Base-by-base conservation (phyloP, 2,797 vertebrate species). In the Eidolon dupreanum region DNA sequence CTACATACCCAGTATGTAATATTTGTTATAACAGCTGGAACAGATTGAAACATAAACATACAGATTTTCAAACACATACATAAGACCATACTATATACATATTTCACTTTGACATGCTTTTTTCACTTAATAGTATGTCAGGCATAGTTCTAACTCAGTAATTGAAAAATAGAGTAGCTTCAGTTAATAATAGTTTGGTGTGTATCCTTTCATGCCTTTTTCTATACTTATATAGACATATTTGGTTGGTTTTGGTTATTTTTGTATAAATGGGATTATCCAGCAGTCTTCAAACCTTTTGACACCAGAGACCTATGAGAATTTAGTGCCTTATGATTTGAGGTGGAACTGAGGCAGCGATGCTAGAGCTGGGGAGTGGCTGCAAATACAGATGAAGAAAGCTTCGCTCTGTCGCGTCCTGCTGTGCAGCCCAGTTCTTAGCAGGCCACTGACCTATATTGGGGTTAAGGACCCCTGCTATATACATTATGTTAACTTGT, bases 1-100 rank as follows among this genome's bases (percentile, higher is more conserved):
- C 31, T 38, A 33, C 33, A 33, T 33, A 55, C 28, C 41, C 51
- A 77, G 41, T 51, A 36, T 84, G 22, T 59, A 36, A n/a, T 36
- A 17, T 85, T 68, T 90, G 51, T 43, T 78, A 9, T 49, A 46
- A 6, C 36, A 90, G 63, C 55, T 74, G 8, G 12, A 78, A 59
- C 20, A 41, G 61, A 71, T 22, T 70, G 53, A 90, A 90, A 61
- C 24, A 24, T 59, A 61, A 22, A 75, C 13, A 43, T 20, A 63
- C 3, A 61, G 28, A 82, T 91, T 89, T 94, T 94, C 74, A 70
- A 94, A 82, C 65, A 86, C 10, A 57, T 38, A 65, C 6, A 73
- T 57, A 55, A 31, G 20, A 43, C 73, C 59, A 49, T 77, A 24
- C 36, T 57, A 15, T 66, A 22, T 61, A 19, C 8, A 33, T 17